Base-by-base conservation (phyloP, 2,888 invertebrate species). In the Chrysina gloriosa region DNA sequence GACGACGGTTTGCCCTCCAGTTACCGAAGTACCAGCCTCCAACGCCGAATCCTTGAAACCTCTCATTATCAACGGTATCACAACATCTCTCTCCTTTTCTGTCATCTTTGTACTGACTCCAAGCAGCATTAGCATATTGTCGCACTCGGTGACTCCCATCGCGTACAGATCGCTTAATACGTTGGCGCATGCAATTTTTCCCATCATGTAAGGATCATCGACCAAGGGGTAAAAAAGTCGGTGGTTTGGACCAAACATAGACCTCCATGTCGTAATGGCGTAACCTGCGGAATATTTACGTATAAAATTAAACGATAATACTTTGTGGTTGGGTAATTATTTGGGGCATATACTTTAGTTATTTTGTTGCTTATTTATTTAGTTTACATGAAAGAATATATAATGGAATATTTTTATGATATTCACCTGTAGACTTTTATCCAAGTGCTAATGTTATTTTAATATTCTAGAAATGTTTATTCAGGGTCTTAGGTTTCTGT, bases 121-220 rank as follows among this genome's bases (percentile, higher is more conserved):
- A 23, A 97, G 85, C 67, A 96, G 82, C 96, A 97, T 96, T 70
- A 96, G 86, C 93, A 96, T 94, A 82, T 96, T 96, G 84, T 96
- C 96, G 84, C 95, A 95, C 82, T 96, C 94, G 0, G 93, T 93
- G 52, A 97, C 96, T 73, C 97, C 97, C 94, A 96, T 94, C 2
- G 97, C 96, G 81, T 96, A 96, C 75, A 97, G 85, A 82, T 97
- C 96, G 84, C 95, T 96, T 68, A 97, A 85, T 45, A 96, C 96
- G 83, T 96, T 96, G 65, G 96, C 94, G 84, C 95, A 95, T 2
- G 97, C 94, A 73, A 97, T 96, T 81, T 95, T 94, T 9, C 94
- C 94, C 94, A 94, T 91, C 89, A 94, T 92, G 80, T 95, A 96
- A 1, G 96, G 96, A 83, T 96, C 95, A 79, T 96, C 96, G 21